These are phyloP conservation scores for Eupithecia exiguata DNA, from an alignment of 2,888 invertebrate genomes.

Conservation along the genomic window DNA sequence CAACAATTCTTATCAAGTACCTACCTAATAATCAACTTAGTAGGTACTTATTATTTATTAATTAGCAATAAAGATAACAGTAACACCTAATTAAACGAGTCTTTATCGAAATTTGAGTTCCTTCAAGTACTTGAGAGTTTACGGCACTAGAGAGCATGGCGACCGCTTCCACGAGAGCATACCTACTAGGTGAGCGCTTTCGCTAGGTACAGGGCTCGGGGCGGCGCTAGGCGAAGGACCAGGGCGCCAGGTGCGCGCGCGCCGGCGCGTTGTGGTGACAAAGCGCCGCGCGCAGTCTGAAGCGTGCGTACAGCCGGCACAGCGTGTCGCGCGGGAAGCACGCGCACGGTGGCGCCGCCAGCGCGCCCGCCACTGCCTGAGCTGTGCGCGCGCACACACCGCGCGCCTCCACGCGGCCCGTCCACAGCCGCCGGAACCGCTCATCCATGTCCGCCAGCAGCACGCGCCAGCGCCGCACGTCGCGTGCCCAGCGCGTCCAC, in stretches of 20 bases:
- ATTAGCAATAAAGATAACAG: too few relatives aligned
- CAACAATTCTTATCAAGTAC: too few relatives aligned
- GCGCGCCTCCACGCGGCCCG: conserved; percentile 10
- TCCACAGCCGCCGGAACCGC: conserved; percentile 16
- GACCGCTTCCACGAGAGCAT: too few relatives aligned
- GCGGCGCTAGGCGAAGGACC: not conserved
- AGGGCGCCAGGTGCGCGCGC: not conserved
- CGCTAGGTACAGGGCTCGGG: too few relatives aligned
- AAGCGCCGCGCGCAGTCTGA: conserved; percentile 32
- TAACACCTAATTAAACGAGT: too few relatives aligned
- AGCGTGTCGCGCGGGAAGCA: conserved; percentile 31
- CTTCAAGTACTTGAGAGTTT: too few relatives aligned
- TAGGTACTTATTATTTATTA: too few relatives aligned
- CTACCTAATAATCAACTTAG: too few relatives aligned
- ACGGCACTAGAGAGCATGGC: too few relatives aligned
- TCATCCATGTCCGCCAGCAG: conserved; percentile 18
- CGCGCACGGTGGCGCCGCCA: conserved; percentile 25
- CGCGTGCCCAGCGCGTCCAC: conserved; percentile 8
- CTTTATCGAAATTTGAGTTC: too few relatives aligned
- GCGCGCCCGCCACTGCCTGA: conserved; percentile 18
- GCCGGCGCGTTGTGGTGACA: conserved; percentile 16
- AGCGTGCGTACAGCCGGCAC: conserved; percentile 28
- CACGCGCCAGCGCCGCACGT: conserved; percentile 13
- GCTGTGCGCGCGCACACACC: conserved; percentile 4
- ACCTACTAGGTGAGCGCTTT: too few relatives aligned